Base-by-base conservation (phyloP, 1,140 invertebrate genomes). In the Dendroctonus valens region DNA sequence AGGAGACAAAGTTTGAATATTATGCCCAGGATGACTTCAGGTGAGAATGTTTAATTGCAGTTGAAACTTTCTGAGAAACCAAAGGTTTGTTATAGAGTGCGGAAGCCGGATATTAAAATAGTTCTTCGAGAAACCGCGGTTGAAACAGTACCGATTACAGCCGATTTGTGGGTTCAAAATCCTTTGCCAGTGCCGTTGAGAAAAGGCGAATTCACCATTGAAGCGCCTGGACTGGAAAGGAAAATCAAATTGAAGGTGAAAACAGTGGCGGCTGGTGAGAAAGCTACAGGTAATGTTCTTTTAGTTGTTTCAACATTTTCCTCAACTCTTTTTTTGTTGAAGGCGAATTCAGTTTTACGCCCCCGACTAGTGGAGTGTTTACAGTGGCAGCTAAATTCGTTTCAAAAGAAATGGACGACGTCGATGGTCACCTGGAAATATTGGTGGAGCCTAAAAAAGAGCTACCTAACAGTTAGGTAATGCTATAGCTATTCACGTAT, bases 21-120 rank as follows among this genome's bases (percentile, higher is more conserved):
- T 93, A 91, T 72, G 91, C 91, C 0, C 90, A 94, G 79, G 92
- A 94, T 73, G 92, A 95, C 78, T 94, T 95, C 74, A 84, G 92
- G 68, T 65, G 38, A 59, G 63, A n/a, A n/a, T n/a, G 7, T 48
- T 49, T 26, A 49, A 15, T 14, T 61, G 52, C 9, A 8, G 26
- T 46, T 44, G 12, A 51, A 4, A 7, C 15, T 12, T 7, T 8
- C 50, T n/a, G 6, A 51, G 6, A n/a, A 8, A 58, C 6, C n/a
- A 46, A 58, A 44, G 15, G 48, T 49, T 60, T 38, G 38, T 49
- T 38, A 49, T 57, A 67, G 65, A 40, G 89, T 96, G 3, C 81
- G 91, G 15, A 95, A 94, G 74, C 93, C 94, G 0, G 91, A 95
- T 74, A 92, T 96, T 44, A 89, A 89, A 76, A 90, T 96, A 61